These are phyloP conservation scores for Nyctibius bracteatus DNA, from an alignment of 2,113 vertebrate species.

Conservation along the genomic window DNA sequence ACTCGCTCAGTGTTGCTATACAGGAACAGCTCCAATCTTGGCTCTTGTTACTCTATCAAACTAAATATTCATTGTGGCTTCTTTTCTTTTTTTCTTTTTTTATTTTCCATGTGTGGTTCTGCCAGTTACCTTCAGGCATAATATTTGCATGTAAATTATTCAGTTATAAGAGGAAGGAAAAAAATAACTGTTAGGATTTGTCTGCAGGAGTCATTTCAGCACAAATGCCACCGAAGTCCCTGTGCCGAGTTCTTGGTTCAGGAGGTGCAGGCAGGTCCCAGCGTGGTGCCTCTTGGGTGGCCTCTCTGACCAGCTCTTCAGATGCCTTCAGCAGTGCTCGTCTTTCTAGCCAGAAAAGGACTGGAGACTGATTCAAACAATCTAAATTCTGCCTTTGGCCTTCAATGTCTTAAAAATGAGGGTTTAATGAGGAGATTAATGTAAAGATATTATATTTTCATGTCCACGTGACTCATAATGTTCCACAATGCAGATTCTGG, in stretches of 20 bases:
- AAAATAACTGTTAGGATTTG: background rate
- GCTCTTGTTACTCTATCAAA: background rate
- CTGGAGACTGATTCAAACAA: background rate
- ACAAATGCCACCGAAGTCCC: background rate
- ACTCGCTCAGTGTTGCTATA: background rate
- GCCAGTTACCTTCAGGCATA: constrained; percentile 5
- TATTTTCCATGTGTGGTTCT: background rate
- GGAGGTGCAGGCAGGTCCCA: background rate
- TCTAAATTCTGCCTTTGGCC: background rate
- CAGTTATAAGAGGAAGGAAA: background rate
- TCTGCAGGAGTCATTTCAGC: background rate
- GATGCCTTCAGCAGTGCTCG: background rate
- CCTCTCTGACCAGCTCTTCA: background rate
- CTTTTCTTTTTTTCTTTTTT: background rate
- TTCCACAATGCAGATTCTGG: background rate
- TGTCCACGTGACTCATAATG: background rate
- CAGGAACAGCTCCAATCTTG: background rate
- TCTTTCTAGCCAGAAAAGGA: background rate
- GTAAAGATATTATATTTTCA: background rate
- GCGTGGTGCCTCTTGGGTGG: fast-evolving
- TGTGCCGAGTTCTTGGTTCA: background rate
- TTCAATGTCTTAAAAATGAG: background rate
- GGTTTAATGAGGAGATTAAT: background rate
- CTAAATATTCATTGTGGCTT: constrained; percentile 28
- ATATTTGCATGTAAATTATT: constrained; percentile 34